Evolutionary conservation across 2,113 vertebrate species (phyloP), one percentile per base, ranked within the genome.

Genomic region (Chionodraco myersi): DNA sequence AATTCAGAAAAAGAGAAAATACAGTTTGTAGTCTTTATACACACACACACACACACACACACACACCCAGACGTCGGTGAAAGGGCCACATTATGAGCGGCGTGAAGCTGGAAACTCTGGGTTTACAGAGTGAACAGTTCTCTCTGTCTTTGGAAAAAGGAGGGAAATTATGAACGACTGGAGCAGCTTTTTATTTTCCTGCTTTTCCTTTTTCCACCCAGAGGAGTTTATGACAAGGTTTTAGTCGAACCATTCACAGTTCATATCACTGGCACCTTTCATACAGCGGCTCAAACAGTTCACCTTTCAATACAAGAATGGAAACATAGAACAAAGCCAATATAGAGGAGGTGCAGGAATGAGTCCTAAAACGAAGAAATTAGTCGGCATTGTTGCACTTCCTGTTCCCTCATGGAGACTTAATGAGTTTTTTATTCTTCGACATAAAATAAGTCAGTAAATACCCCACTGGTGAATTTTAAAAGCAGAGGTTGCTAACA

Each of bases 41-140:
- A 26, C 26, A 26, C 26, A 26, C 63, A 80, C 68, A 64, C 62
- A 54, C 12, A 45, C 48, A 45, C 52, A 64, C 58, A 57, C 49
- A 47, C 45, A 72, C 59, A 51, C 51, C 0, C 60, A 52, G 5
- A 26, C 14, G 16, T 58, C 49, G 66, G 67, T 91, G 77, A 88
- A 85, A 85, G 86, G 57, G 72, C 65, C 67, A 47, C 82, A 72
- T 85, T 85, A 85, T 89, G 74, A 75, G 86, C 47, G 1, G 45
- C n/a, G 62, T 60, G 74, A 49, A 60, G 85, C 74, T 80, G 90
- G 79, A 90, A 91, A 89, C 71, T 87, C 63, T 83, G 79, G 66
- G 58, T 71, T 77, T 34, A 41, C 60, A 61, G 18, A 65, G 15
- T n/a, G 77, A 84, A 91, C 85, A 87, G 45, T 64, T 75, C 84